Evolutionary conservation across 53 echinoderm and acorn worm genomes (phyloP).

Genomic region (Echinarachnius parma): DNA sequence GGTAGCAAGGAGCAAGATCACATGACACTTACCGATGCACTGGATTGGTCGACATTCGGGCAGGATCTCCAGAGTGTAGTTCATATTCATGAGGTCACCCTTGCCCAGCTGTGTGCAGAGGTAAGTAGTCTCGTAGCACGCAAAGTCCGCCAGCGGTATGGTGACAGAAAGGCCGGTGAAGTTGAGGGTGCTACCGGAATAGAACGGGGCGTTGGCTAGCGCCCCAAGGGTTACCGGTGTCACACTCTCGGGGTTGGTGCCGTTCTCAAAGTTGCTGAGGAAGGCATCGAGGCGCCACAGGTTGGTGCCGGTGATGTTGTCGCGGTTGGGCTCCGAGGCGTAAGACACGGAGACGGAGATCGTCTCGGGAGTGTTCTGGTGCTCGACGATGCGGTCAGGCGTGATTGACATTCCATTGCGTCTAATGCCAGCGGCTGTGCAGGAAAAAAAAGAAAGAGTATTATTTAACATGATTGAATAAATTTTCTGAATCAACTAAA

Average conservation of each 20-base stretch:
- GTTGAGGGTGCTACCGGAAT: constrained; percentile 31
- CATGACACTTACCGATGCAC: constrained; percentile 33
- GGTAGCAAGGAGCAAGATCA: too few species aligned
- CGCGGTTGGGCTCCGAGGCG: constrained; percentile 44
- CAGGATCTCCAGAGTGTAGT: constrained; percentile 23
- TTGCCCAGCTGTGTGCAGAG: constrained; percentile 31
- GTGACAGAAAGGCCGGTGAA: constrained; percentile 16
- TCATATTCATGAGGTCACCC: constrained; percentile 8
- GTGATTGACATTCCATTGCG: constrained; percentile 21
- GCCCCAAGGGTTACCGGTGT: background rate
- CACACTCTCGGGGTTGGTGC: background rate
- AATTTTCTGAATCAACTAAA: too few species aligned
- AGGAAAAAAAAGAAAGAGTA: background rate
- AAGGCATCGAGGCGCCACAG: constrained; percentile 64
- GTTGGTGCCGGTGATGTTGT: constrained; percentile 54
- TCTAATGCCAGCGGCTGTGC: constrained; percentile 19
- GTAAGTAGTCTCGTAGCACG: background rate
- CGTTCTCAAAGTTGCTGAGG: constrained; percentile 39
- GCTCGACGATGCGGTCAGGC: constrained; percentile 15
- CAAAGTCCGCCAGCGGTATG: constrained; percentile 5
- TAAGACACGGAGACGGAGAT: constrained; percentile 35
- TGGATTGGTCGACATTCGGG: constrained; percentile 9
- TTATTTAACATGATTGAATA: too few species aligned
- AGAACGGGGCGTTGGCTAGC: constrained; percentile 30
- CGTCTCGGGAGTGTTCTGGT: constrained; percentile 10